Base-by-base conservation (phyloP, 2,113 vertebrate genomes). In the Neotoma lepida region DNA sequence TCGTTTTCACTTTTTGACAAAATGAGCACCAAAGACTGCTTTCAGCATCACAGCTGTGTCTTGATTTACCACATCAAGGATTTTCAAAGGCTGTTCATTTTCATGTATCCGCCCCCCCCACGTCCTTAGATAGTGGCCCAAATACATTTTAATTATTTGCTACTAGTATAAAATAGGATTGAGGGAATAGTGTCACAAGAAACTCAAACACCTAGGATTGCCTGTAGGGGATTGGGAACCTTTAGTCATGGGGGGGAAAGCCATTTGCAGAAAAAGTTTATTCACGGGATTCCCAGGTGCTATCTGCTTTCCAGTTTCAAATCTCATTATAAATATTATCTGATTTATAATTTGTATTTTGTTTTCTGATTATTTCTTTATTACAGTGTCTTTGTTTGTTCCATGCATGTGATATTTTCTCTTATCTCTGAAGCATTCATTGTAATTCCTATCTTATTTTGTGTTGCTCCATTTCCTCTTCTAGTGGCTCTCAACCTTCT, bases 181-280 rank as follows among this genome's bases (percentile, higher is more conserved):
- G 14, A 15, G 30, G 17, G 28, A 77, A 51, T 28, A 80, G 18
- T 3, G 77, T 88, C 26, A 22, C 5, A 44, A 63, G 81, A 64
- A 33, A 20, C 46, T 49, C 24, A 12, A 9, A 80, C 5, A 39
- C 18, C 28, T 9, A 26, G 9, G 15, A 44, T 90, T 46, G 5
- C n/a, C 44, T 87, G 33, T 3, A 33, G 17, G 33, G 3, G 51
- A 41, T 10, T n/a, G 26, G 30, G 71, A 41, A 74, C 39, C 18
- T 24, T 51, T 10, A 81, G 35, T 81, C 66, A 28, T 26, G 22
- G 12, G 68, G 58, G 14, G 74, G 12, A 39, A 22, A 73, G 44
- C 9, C n/a, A 35, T 66, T 78, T 80, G 68, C 68, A 84, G 66
- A 73, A 91, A 91, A 26, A 89, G 41, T 91, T 91, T 54, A 8